Evolutionary conservation across 2,113 vertebrate genomes (phyloP), one percentile per base, ranked within the genome.

Genomic region (Ornithorhynchus anatinus): DNA sequence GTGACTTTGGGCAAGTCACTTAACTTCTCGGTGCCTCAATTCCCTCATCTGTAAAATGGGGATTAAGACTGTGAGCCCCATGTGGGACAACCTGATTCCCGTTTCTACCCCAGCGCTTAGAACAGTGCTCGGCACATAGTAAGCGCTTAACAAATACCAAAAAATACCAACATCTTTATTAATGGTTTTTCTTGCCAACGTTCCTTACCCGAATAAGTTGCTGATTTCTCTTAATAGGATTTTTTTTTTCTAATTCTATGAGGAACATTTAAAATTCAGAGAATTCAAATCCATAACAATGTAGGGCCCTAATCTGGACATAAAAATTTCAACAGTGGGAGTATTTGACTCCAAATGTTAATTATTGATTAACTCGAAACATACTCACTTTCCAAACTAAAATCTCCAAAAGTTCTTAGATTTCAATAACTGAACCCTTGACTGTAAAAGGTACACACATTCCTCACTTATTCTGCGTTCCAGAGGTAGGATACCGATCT

Each of bases 251-350:
- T 87, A 83, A 25, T 45, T 29, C 42, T 61, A 10, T 25, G 37
- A 72, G 33, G 13, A 19, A 10, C 59, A 70, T 61, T 31, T 75
- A 66, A 64, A 69, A 66, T 42, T 54, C 31, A 74, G 51, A 59
- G 20, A 73, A 77, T 6, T 68, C 72, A 68, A 57, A 77, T 37
- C 20, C 9, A 52, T 79, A 77, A 29, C 68, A 61, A 70, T 9
- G 40, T 62, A 59, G 66, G 33, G 68, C 33, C 32, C 32, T 75
- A 65, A 59, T 54, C 70, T 72, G 25, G 11, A 71, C 11, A 25
- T 5, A 36, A 9, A 59, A 32, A 45, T 79, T 74, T 27, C 25
- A 31, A 75, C n/a, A 44, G 5, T 43, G 39, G 50, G 23, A 23
- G 1, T 44, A 69, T 56, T 22, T 58, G 8, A 52, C 61, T 47